phyloP scores from a whole-genome alignment of 1,140 invertebrate species.

The Aradophagus sp. region DNA sequence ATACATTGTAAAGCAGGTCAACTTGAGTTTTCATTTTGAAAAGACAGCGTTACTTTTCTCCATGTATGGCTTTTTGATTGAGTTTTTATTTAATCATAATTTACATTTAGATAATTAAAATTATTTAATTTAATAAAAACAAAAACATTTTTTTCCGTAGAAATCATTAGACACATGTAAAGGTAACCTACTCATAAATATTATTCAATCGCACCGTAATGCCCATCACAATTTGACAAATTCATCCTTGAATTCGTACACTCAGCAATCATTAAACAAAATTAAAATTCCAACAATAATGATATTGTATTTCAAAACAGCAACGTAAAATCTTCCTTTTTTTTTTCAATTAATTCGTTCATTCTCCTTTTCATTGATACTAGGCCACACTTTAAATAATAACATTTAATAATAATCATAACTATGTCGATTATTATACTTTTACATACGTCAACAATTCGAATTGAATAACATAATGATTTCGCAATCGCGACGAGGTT shows the following conservation, averaged over 20 bases:
- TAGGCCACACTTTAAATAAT: conserved; percentile 8
- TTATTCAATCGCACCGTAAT: conserved; percentile 48
- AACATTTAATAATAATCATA: conserved; percentile 43
- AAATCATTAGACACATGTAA: no score
- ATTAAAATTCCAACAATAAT: conserved; percentile 27
- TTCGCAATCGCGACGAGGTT: conserved; percentile 38
- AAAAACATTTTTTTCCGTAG: conserved; percentile 29
- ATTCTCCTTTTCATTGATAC: conserved; percentile 1
- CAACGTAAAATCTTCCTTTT: conserved; percentile 31
- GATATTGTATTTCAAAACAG: conserved; percentile 33
- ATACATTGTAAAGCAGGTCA: no score
- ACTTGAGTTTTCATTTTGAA: no score
- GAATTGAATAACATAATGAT: conserved; percentile 24
- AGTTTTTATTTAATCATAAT: no score
- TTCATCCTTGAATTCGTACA: conserved; percentile 38
- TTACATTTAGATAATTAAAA: no score
- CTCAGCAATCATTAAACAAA: conserved; percentile 39
- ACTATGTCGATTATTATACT: conserved; percentile 30
- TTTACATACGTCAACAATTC: conserved; percentile 31
- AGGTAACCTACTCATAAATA: no score
- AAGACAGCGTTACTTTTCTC: no score
- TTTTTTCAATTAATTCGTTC: no score
- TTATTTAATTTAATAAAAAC: not conserved
- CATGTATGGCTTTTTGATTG: no score
- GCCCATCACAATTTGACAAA: conserved; percentile 52